Base-by-base conservation (phyloP, 2,888 invertebrate genomes). In the Craniophora ligustri region DNA sequence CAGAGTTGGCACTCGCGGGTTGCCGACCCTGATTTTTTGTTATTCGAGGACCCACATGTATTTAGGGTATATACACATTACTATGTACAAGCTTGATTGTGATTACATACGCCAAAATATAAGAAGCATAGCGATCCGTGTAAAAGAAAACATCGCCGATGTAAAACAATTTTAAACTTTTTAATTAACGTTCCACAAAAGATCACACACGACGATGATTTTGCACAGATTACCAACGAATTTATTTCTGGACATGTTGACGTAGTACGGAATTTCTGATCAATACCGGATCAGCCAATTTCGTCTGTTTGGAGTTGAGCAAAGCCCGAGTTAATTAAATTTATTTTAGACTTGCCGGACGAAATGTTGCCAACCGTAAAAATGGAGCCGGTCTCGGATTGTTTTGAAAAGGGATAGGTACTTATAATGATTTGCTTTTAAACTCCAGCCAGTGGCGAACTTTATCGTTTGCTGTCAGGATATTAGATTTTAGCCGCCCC, bases 281-380 rank as follows among this genome's bases (percentile, higher is more conserved):
- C 61, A 46, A 67, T 60, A 51, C 7, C 6, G 21, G 38, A 47
- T 46, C 10, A 34, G 10, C 23, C 10, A 23, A 31, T 53, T 35
- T 53, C 49, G 60, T 60, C 35, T 32, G 15, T 32, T 14, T n/a
- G 16, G 10, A 28, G 13, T 13, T 38, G 19, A 5, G 5, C 14
- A 47, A 42, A 49, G 30, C 36, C 28, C 23, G 18, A 11, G 18
- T 66, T 60, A 49, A 61, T 70, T 70, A 65, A 59, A 70, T 42
- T 64, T 16, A 49, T 60, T 50, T 45, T 21, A 56, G 66, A 66
- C 39, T 47, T 53, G n/a, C 28, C 10, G 14, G 30, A 18, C 30
- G 5, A 47, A 2, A 41, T 13, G 31, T 14, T 49, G 15, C 10
- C 15, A 13, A 5, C 23, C 10, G 19, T 45, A 30, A 31, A 54